Conservation (phyloP, 1,140 invertebrate species). For the Drosophila nikananu region DNA sequence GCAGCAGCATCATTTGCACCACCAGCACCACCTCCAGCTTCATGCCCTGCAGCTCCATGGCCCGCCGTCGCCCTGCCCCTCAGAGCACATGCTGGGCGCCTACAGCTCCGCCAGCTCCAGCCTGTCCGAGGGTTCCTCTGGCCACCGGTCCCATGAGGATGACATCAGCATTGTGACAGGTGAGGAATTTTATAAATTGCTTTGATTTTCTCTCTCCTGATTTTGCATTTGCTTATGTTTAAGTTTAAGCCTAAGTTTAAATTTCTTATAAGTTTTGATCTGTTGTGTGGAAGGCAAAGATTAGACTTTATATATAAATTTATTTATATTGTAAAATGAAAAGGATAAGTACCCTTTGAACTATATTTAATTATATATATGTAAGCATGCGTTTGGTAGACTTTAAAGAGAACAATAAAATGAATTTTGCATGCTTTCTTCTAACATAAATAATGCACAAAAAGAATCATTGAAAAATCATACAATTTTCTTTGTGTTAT, state of each 20-base stretch:
- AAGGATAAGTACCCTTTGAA: slow-evolving; percentile 26
- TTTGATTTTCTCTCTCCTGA: slow-evolving; percentile 19
- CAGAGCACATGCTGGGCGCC: slow-evolving; percentile 89
- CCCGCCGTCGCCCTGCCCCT: slow-evolving; percentile 93
- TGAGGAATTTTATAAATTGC: slow-evolving; percentile 84
- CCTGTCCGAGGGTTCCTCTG: slow-evolving; percentile 92
- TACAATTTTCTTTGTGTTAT: background rate
- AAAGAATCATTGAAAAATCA: background rate
- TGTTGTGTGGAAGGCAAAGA: slow-evolving; percentile 1
- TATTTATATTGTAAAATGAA: slow-evolving; percentile 16
- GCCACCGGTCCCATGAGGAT: slow-evolving; percentile 90
- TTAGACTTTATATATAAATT: background rate
- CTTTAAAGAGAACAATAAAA: background rate
- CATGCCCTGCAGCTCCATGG: slow-evolving; percentile 83
- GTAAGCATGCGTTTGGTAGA: slow-evolving; percentile 22
- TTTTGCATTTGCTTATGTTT: slow-evolving; percentile 39
- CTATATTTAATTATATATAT: slow-evolving; percentile 3
- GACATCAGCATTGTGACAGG: slow-evolving; percentile 95
- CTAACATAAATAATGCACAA: slow-evolving; percentile 2
- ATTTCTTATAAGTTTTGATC: slow-evolving; percentile 18
- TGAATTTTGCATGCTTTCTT: slow-evolving; percentile 9
- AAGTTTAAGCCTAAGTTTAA: slow-evolving; percentile 26
- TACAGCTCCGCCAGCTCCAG: slow-evolving; percentile 96
- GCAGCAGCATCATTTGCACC: slow-evolving; percentile 44
- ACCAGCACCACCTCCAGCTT: slow-evolving; percentile 53